Conservation (phyloP, 2,888 invertebrate genomes). For the Morinoia aosen region DNA sequence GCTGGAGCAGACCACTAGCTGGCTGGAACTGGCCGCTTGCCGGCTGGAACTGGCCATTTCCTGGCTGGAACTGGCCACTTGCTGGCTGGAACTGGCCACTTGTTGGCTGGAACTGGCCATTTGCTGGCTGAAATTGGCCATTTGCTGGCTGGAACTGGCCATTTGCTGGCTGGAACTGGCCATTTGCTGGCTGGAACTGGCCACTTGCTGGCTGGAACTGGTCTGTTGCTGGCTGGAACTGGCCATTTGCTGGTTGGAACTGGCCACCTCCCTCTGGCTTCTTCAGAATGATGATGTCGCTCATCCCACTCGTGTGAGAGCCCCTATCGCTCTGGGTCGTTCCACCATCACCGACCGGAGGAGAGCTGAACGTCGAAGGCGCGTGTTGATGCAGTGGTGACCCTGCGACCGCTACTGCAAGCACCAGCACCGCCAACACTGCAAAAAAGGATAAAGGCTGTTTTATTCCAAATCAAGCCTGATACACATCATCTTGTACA, state of each 20-base stretch:
- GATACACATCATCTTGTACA: no score
- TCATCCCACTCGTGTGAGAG: neutral
- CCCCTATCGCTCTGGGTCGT: neutral
- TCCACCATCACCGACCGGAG: neutral
- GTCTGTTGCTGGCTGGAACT: no score
- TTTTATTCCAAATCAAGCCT: neutral
- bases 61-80: no score
- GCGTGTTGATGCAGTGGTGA: neutral
- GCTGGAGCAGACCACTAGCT: neutral
- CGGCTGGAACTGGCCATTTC: no score
- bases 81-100: no score
- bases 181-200: neutral
- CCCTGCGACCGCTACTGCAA: neutral
- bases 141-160: no score
- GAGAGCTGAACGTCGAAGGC: neutral
- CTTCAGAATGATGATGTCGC: neutral
- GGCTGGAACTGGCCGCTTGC: neutral
- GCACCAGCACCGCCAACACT: conserved; percentile 41
- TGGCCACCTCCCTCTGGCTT: neutral
- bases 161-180: no score
- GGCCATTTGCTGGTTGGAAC: no score
- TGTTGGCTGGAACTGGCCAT: no score
- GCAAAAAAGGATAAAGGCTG: neutral
- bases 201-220: no score
- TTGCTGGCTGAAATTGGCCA: no score